phyloP scores from a whole-genome alignment of 2,888 invertebrate species.

The Choristoneura rosaceana region DNA sequence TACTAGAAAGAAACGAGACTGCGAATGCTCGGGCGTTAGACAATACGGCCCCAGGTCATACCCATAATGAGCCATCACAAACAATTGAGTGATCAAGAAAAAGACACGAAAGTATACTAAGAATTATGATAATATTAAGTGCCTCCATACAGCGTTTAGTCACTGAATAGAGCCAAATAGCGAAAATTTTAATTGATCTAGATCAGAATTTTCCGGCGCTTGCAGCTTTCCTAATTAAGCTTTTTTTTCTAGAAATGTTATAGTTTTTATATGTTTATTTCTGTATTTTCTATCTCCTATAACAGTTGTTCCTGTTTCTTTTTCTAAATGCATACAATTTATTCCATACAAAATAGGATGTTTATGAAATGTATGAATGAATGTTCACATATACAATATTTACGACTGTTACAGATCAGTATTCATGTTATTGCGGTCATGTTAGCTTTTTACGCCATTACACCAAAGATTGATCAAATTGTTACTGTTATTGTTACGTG shows the following conservation, averaged over 20 bases:
- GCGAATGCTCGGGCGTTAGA: no score
- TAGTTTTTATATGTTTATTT: slow-evolving; percentile 35
- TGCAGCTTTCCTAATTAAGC: slow-evolving; percentile 28
- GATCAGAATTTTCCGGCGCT: slow-evolving; percentile 9
- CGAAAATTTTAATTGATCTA: slow-evolving; percentile 8
- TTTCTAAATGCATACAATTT: slow-evolving; percentile 7
- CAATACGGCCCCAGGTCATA: background rate
- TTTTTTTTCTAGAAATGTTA: slow-evolving; percentile 16
- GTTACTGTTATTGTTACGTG: slow-evolving; percentile 36
- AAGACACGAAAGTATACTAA: slow-evolving; percentile 24
- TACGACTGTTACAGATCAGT: slow-evolving; percentile 39
- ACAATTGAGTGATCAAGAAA: slow-evolving; percentile 7
- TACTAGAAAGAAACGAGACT: no score
- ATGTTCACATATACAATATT: slow-evolving; percentile 31
- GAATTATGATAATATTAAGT: slow-evolving; percentile 38
- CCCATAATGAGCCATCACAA: background rate
- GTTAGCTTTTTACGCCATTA: slow-evolving; percentile 33
- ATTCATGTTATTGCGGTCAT: slow-evolving; percentile 27
- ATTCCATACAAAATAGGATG: slow-evolving; percentile 22
- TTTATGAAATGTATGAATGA: slow-evolving; percentile 13
- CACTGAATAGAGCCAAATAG: slow-evolving; percentile 13
- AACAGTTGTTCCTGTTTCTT: slow-evolving; percentile 21
- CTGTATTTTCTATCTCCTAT: slow-evolving; percentile 40
- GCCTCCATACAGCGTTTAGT: slow-evolving; percentile 37
- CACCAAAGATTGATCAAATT: slow-evolving; percentile 37